Evolutionary conservation across 2,113 vertebrate species (phyloP), one percentile per base, ranked within the genome.

Genomic region (Corythaeola cristata): DNA sequence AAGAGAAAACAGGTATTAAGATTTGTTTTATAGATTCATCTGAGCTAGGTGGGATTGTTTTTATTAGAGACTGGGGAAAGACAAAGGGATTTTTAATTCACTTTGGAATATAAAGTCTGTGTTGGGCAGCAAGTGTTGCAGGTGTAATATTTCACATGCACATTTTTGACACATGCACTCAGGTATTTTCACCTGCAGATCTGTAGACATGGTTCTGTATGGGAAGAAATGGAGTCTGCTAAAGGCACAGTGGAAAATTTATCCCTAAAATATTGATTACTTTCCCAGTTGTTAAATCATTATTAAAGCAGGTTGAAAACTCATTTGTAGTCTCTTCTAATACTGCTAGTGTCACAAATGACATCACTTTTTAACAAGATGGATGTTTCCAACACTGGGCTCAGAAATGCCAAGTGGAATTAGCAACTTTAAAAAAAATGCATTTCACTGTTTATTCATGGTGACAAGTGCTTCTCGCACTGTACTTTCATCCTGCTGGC

Each of bases 241-340:
- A 60, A 71, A 88, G 41, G 49, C 50, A 74, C 0, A 3, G 69
- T 21, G 73, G 56, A 87, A 95, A 94, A 73, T 68, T 28, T 92
- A 75, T 85, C 90, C 93, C 75, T 88, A 96, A 96, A 96, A 88
- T 93, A 97, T 96, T 95, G 81, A 92, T 96, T 77, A 94, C 30
- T 88, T 85, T 92, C 72, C 81, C 77, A 24, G 45, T 92, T 74
- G 69, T 91, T 94, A 97, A 95, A 97, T 96, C 85, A 92, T 92
- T 95, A 97, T 96, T 93, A 97, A 96, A 94, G 79, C 59, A 89
- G 64, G 56, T 83, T 97, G 79, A 73, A 64, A 94, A 88, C 64
- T 64, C 4, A 3, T 90, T 94, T 95, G 85, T 85, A 95, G 88
- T 78, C 88, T 92, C 90, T 94, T 91, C 87, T 93, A 91, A 85